Evolutionary conservation across 2,113 vertebrate genomes (phyloP).

Genomic region (Apteryx owenii): DNA sequence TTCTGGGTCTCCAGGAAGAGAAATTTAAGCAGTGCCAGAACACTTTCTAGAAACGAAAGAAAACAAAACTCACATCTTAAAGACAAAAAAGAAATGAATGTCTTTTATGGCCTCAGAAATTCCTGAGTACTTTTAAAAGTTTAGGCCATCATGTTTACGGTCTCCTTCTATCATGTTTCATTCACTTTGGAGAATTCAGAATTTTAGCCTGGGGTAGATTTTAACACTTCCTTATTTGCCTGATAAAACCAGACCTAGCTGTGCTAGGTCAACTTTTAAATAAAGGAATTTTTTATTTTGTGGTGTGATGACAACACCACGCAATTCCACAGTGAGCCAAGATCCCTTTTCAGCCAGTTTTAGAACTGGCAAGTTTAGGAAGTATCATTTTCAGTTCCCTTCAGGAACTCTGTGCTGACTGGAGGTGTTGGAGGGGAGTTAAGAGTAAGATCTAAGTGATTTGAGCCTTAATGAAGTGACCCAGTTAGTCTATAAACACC

Average conservation of each 20-base stretch:
- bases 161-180: not conserved
- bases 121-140: not conserved
- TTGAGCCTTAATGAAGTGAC: not conserved
- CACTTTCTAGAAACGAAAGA: not conserved
- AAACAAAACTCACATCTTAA: not conserved
- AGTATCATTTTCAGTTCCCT: not conserved
- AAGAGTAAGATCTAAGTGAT: not conserved
- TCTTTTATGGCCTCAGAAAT: not conserved
- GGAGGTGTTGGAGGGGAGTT: not conserved
- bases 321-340: not conserved
- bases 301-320: not conserved
- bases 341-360: not conserved
- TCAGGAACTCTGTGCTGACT: not conserved
- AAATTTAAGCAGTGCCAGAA: not conserved
- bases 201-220: not conserved
- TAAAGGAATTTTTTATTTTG: not conserved
- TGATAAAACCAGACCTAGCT: not conserved
- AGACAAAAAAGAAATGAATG: not conserved
- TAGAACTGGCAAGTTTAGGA: not conserved
- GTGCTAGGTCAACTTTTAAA: not conserved
- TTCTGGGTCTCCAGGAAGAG: not conserved
- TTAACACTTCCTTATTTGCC: not conserved
- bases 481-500: not conserved
- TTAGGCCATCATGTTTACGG: not conserved
- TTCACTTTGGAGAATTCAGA: not conserved